Conservation (phyloP, 2,113 vertebrate genomes). For the Mystacornis crossleyi region DNA sequence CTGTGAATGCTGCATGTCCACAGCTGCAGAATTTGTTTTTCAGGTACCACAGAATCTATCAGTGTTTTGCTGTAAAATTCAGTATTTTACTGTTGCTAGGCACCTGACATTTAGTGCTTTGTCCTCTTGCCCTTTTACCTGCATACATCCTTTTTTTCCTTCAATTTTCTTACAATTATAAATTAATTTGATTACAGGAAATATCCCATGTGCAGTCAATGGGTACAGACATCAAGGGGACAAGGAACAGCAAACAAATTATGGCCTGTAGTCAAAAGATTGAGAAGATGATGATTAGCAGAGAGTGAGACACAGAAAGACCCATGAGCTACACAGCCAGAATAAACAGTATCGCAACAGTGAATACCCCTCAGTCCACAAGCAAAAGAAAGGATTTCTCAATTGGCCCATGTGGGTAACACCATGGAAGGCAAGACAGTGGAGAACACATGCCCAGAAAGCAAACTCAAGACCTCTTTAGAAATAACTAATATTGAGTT, state of each 20-base stretch:
- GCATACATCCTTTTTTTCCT: background rate
- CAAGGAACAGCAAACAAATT: background rate
- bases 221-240: background rate
- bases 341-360: background rate
- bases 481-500: background rate
- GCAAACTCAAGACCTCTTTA: background rate
- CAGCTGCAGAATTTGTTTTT: background rate
- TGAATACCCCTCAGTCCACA: background rate
- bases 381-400: background rate
- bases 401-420: accelerated
- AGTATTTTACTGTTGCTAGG: constrained; percentile 53
- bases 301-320: background rate
- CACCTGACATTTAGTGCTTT: constrained; percentile 12
- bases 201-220: background rate
- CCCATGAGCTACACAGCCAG: background rate
- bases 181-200: constrained; percentile 21
- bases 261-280: background rate
- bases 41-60: background rate
- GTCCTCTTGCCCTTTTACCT: constrained; percentile 45
- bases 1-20: background rate
- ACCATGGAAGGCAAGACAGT: background rate
- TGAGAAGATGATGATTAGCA: background rate
- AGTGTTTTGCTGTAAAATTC: constrained; percentile 26
- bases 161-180: constrained; percentile 17
- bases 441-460: background rate